These are phyloP conservation scores for Mythimna albipuncta DNA, from an alignment of 2,888 invertebrate genomes.

Conservation along the genomic window DNA sequence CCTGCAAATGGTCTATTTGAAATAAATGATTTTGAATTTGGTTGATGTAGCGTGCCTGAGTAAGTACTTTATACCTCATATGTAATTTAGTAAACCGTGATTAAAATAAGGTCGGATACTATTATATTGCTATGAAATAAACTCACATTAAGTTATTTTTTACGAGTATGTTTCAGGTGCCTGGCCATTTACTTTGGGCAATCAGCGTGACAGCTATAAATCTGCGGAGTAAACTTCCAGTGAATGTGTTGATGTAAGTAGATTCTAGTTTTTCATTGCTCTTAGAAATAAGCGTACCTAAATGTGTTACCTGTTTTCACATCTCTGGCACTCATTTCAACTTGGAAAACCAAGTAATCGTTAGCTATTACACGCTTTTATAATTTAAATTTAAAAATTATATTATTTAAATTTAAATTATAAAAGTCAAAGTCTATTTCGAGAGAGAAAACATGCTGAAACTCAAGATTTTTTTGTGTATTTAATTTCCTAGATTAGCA, in stretches of 20 bases:
- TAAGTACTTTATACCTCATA: no score
- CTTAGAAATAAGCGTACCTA: no score
- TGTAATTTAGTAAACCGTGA: no score
- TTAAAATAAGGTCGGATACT: no score
- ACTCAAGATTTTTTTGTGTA: neutral
- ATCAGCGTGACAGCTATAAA: neutral
- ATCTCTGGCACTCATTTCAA: neutral
- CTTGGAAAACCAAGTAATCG: neutral
- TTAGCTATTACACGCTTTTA: neutral
- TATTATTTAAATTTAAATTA: neutral
- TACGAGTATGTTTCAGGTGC: neutral
- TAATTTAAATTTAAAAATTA: no score
- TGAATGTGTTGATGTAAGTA: no score
- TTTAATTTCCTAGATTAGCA: constrained; percentile 6
- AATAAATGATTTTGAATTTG: no score
- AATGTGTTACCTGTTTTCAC: no score
- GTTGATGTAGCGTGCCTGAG: no score
- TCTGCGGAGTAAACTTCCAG: neutral
- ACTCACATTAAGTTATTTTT: neutral
- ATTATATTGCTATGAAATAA: neutral
- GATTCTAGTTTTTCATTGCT: neutral
- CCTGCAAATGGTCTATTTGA: no score
- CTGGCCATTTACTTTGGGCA: neutral
- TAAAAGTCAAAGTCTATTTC: accelerated
- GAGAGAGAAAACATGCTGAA: neutral